Conservation (phyloP, 2,797 vertebrate genomes). For the Amniataba percoides region DNA sequence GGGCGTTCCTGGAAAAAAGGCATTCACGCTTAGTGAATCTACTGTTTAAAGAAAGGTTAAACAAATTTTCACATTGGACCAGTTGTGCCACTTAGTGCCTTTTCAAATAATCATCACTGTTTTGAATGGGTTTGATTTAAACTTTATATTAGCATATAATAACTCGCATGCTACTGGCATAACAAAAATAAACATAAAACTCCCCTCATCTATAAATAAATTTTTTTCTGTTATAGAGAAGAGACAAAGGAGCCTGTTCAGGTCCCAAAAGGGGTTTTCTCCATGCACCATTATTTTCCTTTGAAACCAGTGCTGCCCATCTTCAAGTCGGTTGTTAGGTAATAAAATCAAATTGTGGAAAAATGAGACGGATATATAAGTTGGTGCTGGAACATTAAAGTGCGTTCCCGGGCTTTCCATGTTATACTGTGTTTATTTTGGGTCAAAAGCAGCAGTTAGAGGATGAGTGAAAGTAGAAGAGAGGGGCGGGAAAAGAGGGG, state of each 20-base stretch:
- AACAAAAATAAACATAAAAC: not conserved
- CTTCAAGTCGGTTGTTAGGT: constrained; percentile 30
- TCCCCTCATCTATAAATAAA: not conserved
- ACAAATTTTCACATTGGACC: constrained; percentile 16
- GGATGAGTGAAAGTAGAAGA: constrained; percentile 28
- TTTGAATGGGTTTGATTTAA: constrained; percentile 17
- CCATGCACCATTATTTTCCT: constrained; percentile 60
- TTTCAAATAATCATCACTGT: constrained; percentile 32
- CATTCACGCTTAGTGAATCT: constrained; percentile 14
- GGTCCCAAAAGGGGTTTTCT: constrained; percentile 4
- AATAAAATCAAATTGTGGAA: constrained; percentile 61
- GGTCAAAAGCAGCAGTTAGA: constrained; percentile 25
- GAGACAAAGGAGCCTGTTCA: constrained; percentile 23
- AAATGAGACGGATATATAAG: constrained; percentile 43
- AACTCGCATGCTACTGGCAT: not conserved
- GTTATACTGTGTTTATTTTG: constrained; percentile 71
- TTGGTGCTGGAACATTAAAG: constrained; percentile 60
- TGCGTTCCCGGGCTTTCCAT: constrained; percentile 61
- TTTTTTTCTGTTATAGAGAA: not conserved
- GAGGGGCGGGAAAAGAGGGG: constrained; percentile 15
- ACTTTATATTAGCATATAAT: not conserved
- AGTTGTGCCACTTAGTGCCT: constrained; percentile 13
- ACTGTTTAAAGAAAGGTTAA: constrained; percentile 43
- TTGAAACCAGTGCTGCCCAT: constrained; percentile 43
- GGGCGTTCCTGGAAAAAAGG: constrained; percentile 50